These are phyloP conservation scores for Mechanitis messenoides DNA, from an alignment of 2,888 invertebrate species.

Conservation along the genomic window DNA sequence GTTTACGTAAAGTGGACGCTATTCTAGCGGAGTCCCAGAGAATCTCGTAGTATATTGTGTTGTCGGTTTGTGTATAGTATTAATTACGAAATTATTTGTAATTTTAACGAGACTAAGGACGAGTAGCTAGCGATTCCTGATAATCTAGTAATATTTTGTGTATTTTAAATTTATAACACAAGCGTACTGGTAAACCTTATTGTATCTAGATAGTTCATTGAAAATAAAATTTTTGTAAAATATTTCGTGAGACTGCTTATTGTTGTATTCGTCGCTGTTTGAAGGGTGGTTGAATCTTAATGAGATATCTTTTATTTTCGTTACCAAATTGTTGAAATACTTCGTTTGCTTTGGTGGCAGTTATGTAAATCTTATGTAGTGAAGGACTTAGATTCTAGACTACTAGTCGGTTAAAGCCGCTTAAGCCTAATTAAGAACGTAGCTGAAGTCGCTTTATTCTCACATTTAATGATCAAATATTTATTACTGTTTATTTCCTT, in stretches of 20 bases:
- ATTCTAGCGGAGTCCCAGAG: constrained; percentile 63
- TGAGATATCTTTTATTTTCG: constrained; percentile 72
- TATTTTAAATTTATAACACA: constrained; percentile 68
- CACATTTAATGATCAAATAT: constrained; percentile 72
- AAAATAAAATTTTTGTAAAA: constrained; percentile 67
- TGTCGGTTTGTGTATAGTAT: constrained; percentile 77
- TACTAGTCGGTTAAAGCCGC: constrained; percentile 26
- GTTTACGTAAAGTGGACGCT: constrained; percentile 66
- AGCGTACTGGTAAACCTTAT: constrained; percentile 65
- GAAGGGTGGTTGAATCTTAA: constrained; percentile 62
- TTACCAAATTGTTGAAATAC: constrained; percentile 75
- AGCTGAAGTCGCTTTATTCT: constrained; percentile 52
- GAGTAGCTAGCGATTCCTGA: constrained; percentile 75
- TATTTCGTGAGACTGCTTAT: constrained; percentile 76
- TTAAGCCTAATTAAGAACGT: constrained; percentile 32
- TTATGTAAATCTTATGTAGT: constrained; percentile 49
- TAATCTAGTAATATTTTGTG: constrained; percentile 71
- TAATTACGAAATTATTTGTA: constrained; percentile 73
- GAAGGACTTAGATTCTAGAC: constrained; percentile 36
- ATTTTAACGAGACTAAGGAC: constrained; percentile 74
- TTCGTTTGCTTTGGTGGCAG: constrained; percentile 70
- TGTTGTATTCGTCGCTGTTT: constrained; percentile 74
- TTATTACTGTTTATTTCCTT: constrained; percentile 74
- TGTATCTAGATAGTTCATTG: constrained; percentile 74
- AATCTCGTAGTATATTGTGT: constrained; percentile 72